These are phyloP conservation scores for Strix uralensis DNA, from an alignment of 2,113 vertebrate genomes.

Conservation along the genomic window DNA sequence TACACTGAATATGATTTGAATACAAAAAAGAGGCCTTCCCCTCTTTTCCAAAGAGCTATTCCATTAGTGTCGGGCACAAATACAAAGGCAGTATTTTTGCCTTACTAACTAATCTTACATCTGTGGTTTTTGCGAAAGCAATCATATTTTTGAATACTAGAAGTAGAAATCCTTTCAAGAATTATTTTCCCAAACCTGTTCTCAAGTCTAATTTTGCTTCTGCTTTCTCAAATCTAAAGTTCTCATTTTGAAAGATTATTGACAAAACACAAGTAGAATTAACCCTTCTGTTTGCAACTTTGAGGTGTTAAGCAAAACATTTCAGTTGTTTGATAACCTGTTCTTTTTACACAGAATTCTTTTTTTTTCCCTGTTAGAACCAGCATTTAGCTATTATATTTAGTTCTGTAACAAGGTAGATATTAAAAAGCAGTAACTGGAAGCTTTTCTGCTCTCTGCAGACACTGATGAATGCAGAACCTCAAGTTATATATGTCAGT, in stretches of 20 bases:
- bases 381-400: not conserved
- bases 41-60: not conserved
- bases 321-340: no score
- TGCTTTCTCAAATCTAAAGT: not conserved
- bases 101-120: not conserved
- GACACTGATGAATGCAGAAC: conserved; percentile 93
- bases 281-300: not conserved
- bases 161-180: not conserved
- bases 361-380: not conserved
- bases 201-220: not conserved
- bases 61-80: not conserved
- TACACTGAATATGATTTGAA: not conserved
- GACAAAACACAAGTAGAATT: not conserved
- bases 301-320: not conserved
- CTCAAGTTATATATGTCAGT: conserved; percentile 90
- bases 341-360: not conserved
- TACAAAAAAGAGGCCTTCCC: not conserved
- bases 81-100: not conserved
- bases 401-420: not conserved
- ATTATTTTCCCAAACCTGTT: not conserved
- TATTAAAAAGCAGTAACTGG: not conserved
- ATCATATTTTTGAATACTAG: not conserved
- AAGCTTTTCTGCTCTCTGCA: conserved; percentile 52
- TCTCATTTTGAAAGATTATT: not conserved
- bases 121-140: not conserved